Percentiles rank a stretch among this genome's conserved stretches.
Evolutionary conservation across 2,113 vertebrate species (phyloP).

Genomic region (zebrafish (Danio rerio)): DNA sequence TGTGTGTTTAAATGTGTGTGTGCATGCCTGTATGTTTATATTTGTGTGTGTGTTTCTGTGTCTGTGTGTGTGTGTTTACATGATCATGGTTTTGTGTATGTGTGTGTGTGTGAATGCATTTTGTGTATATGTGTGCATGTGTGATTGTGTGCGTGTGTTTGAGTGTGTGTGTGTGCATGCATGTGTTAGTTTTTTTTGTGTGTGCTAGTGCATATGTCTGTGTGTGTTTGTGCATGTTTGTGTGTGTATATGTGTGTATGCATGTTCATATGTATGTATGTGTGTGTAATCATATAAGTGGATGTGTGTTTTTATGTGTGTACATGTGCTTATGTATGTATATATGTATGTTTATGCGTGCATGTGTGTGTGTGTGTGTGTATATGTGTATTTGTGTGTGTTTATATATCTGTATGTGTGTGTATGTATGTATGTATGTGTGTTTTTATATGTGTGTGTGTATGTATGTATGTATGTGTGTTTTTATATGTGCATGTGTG

Average conservation of each 20-base stretch:
- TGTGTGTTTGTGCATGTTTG: slow-evolving; percentile 41
- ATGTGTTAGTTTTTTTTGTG: neutral
- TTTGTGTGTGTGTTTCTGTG: too few species aligned
- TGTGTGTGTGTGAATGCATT: neutral
- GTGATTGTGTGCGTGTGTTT: slow-evolving; percentile 50
- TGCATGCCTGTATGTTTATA: too few species aligned
- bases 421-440: neutral
- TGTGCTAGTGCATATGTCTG: too few species aligned
- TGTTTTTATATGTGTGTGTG: neutral
- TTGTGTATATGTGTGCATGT: slow-evolving; percentile 38
- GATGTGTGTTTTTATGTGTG: neutral
- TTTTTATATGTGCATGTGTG: neutral
- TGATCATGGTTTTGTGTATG: too few species aligned
- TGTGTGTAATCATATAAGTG: too few species aligned
- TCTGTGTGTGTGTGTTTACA: too few species aligned
- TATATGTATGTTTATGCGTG: neutral
- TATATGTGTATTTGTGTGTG: slow-evolving; percentile 49
- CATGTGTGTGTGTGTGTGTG: neutral
- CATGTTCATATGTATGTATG: too few species aligned
- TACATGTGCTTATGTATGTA: too few species aligned
- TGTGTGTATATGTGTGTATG: slow-evolving; percentile 32
- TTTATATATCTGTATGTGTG: slow-evolving; percentile 50
- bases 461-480: slow-evolving; percentile 54
- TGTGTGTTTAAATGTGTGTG: too few species aligned
- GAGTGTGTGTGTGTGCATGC: neutral